A percentile compares a stretch with the other conserved stretches of the same genome.
These are phyloP conservation scores for Pelmatolapia mariae DNA, from an alignment of 2,113 vertebrate species.

Conservation along the genomic window DNA sequence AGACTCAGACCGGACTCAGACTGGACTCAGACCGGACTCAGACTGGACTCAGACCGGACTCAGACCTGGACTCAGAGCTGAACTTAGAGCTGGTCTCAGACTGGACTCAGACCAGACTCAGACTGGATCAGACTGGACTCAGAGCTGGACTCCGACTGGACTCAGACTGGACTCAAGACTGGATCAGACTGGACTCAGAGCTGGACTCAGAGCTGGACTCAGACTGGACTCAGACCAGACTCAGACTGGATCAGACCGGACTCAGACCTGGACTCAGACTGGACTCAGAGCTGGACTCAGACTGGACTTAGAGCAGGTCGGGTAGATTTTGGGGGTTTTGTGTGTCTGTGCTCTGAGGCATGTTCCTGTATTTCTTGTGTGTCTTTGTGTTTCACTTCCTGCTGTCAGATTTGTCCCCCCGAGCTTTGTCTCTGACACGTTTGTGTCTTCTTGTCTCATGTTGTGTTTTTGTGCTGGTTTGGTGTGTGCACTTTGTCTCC, in stretches of 20 bases:
- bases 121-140: too few relatives aligned
- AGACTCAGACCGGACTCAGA: fast-evolving
- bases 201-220: too few relatives aligned
- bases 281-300: background rate
- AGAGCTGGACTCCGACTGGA: too few relatives aligned
- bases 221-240: too few relatives aligned
- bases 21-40: fast-evolving
- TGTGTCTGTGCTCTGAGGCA: background rate
- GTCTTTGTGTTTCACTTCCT: background rate
- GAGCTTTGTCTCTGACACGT: background rate
- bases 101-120: too few relatives aligned
- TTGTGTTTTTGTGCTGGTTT: background rate
- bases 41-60: fast-evolving
- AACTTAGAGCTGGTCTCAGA: too few relatives aligned
- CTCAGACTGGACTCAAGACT: too few relatives aligned
- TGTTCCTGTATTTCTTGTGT: background rate
- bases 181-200: too few relatives aligned
- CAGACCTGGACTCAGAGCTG: fast-evolving
- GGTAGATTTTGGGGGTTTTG: background rate
- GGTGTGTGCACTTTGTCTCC: background rate
- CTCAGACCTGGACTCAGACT: too few relatives aligned
- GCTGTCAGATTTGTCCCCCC: background rate
- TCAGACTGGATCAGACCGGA: too few relatives aligned
- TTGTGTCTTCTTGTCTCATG: background rate
- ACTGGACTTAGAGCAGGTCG: fast-evolving